Percentiles rank a stretch among this genome's conserved stretches.
These are phyloP conservation scores for Hydropsyche tenuis DNA, from an alignment of 1,140 invertebrate species.

Conservation along the genomic window DNA sequence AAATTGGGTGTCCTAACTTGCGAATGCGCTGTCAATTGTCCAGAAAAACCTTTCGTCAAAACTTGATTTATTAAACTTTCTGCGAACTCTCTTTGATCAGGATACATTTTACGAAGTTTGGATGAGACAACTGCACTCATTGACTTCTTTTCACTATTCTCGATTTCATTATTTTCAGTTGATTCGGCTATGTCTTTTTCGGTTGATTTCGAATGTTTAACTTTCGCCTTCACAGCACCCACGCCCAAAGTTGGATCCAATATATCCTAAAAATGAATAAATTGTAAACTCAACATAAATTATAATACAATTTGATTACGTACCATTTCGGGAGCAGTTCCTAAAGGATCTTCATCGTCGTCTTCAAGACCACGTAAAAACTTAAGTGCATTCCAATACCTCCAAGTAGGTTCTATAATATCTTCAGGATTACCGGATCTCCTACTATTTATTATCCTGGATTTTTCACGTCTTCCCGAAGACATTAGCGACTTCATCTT, in stretches of 20 bases:
- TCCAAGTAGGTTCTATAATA: conserved; percentile 40
- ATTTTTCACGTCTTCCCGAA: conserved; percentile 41
- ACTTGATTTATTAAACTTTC: conserved; percentile 49
- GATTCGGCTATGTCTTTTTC: neutral
- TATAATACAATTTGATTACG: conserved; percentile 2
- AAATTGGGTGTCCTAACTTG: conserved; percentile 42
- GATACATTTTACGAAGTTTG: conserved; percentile 50
- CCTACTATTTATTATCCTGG: conserved; percentile 38
- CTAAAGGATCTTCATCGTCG: conserved; percentile 44
- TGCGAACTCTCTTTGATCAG: conserved; percentile 47
- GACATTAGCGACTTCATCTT: conserved; percentile 44
- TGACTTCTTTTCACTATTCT: neutral
- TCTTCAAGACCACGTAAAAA: conserved; percentile 45
- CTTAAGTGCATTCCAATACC: conserved; percentile 47
- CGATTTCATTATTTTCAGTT: neutral
- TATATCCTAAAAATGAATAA: conserved; percentile 23
- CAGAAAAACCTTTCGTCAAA: conserved; percentile 37
- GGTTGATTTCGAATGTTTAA: neutral
- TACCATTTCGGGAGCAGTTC: conserved; percentile 43
- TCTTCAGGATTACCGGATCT: conserved; percentile 26
- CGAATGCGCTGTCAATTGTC: conserved; percentile 37
- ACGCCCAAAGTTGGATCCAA: conserved; percentile 11
- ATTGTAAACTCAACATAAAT: neutral
- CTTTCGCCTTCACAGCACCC: neutral
- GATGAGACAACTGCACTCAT: conserved; percentile 45